Evolutionary conservation across 2,888 invertebrate species (phyloP).

Genomic region (Netelia virgata): DNA sequence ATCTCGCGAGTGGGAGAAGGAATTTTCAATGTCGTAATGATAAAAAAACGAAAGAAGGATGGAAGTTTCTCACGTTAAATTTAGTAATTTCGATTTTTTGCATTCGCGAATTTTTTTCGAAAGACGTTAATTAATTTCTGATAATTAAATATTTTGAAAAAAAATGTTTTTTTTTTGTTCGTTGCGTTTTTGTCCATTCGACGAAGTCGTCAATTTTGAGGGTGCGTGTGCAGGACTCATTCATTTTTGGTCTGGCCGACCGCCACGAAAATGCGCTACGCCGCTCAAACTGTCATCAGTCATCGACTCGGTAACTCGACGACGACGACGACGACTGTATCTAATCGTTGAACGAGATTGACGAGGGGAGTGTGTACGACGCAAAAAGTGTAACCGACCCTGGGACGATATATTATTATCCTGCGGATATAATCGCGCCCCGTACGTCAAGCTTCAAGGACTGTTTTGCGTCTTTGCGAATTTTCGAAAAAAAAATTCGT

Average conservation of each 20-base stretch:
- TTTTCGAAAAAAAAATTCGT: not conserved
- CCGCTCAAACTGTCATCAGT: conserved; percentile 43
- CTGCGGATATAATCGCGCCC: conserved; percentile 17
- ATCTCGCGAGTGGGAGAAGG: too few relatives aligned
- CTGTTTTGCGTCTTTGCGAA: not conserved
- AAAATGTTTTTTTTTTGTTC: not conserved
- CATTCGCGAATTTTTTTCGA: too few relatives aligned
- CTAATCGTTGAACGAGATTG: not conserved
- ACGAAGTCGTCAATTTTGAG: too few relatives aligned
- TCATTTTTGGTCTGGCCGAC: conserved; percentile 26
- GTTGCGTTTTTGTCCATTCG: too few relatives aligned
- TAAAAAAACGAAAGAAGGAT: too few relatives aligned
- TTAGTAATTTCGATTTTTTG: too few relatives aligned
- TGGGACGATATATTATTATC: conserved; percentile 37
- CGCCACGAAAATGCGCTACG: conserved; percentile 42
- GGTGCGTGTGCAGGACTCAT: not conserved
- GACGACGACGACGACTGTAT: not conserved
- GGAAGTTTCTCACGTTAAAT: too few relatives aligned
- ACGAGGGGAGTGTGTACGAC: conserved; percentile 2
- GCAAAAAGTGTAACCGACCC: conserved; percentile 14
- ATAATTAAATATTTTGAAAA: too few relatives aligned
- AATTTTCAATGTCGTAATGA: too few relatives aligned
- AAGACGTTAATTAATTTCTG: too few relatives aligned
- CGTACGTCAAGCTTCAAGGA: conserved; percentile 50
- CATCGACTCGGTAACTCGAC: conserved; percentile 21